Percentiles rank a stretch among this genome's conserved stretches.
Evolutionary conservation across 2,113 vertebrate genomes (phyloP).

Genomic region (Phalacrocorax pelagicus): DNA sequence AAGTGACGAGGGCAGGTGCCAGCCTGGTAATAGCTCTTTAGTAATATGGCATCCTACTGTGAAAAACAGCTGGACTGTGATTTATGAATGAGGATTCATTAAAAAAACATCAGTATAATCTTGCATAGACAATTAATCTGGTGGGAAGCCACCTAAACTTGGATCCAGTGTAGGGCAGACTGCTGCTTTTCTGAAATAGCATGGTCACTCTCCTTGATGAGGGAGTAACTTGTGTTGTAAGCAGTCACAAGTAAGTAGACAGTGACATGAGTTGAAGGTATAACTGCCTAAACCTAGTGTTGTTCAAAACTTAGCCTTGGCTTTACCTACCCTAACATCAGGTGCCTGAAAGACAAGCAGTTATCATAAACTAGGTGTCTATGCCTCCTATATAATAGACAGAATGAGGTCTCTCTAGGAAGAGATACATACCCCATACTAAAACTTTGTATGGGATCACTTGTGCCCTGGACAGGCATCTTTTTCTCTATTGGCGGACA

Average conservation of each 20-base stretch:
- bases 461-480: neutral
- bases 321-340: neutral
- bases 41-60: neutral
- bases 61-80: conserved; percentile 43
- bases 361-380: neutral
- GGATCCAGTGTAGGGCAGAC: neutral
- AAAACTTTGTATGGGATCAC: neutral
- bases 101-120: conserved; percentile 15
- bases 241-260: neutral
- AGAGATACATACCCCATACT: neutral
- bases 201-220: neutral
- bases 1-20: conserved; percentile 9
- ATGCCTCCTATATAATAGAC: neutral
- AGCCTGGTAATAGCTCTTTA: neutral
- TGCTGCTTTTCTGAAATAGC: neutral
- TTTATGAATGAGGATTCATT: conserved; percentile 41
- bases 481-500: neutral
- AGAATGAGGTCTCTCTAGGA: neutral
- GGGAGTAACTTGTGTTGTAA: neutral
- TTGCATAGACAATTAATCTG: neutral
- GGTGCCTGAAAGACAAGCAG: neutral
- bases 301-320: neutral
- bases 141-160: neutral
- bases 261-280: neutral
- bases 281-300: neutral